Conservation (phyloP, 2,888 invertebrate species). For the Tiliacea citrago region DNA sequence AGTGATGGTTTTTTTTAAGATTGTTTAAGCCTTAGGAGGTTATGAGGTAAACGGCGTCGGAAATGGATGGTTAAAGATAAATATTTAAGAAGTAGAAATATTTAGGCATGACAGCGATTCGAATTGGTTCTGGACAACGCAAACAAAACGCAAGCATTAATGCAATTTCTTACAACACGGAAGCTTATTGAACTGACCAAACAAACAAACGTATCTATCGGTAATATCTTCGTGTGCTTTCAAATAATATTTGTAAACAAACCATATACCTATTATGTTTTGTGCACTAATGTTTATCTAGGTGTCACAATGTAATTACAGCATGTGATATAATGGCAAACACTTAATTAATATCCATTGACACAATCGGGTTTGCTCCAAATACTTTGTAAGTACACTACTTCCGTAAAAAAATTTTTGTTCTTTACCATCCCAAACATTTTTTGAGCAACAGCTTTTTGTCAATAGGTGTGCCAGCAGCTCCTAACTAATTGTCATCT, state of each 20-base stretch:
- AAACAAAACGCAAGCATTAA: background rate
- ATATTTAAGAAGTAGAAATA: background rate
- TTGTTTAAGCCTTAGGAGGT: constrained; percentile 13
- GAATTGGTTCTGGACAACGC: background rate
- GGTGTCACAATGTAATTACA: constrained; percentile 53
- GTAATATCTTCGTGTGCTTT: constrained; percentile 20
- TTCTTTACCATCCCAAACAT: constrained; percentile 18
- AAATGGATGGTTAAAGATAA: background rate
- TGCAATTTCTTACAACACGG: constrained; percentile 8
- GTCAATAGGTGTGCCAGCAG: constrained; percentile 14
- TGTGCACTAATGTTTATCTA: constrained; percentile 48
- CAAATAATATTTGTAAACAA: constrained; percentile 31
- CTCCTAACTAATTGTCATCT: background rate
- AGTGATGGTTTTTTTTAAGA: background rate
- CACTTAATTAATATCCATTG: constrained; percentile 63
- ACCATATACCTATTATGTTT: constrained; percentile 3
- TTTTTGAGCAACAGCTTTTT: constrained; percentile 2
- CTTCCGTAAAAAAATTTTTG: constrained; percentile 31
- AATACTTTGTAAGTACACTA: constrained; percentile 21
- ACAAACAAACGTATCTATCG: constrained; percentile 25
- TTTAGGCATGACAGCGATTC: background rate
- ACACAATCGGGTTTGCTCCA: constrained; percentile 44
- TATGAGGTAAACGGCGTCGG: background rate
- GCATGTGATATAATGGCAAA: constrained; percentile 45
- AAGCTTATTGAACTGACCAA: constrained; percentile 19